Percentiles rank a stretch among this genome's conserved stretches.
Evolutionary conservation across 2,797 vertebrate species (phyloP).

Genomic region (Kryptolebias ocellatus): DNA sequence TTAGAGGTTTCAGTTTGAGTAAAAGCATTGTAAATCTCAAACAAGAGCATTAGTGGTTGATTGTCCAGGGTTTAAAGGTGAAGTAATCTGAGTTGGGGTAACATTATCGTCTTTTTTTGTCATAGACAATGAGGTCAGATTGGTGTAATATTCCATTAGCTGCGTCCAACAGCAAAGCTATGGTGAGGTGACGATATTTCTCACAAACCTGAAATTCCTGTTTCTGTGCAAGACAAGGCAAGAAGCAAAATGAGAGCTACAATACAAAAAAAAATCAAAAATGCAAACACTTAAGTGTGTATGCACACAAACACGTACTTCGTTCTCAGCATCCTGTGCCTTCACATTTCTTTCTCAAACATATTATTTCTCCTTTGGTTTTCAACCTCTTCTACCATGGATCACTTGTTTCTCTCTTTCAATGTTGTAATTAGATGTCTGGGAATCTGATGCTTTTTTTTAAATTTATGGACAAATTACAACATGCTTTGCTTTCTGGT

Average conservation of each 20-base stretch:
- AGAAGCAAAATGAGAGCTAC: not conserved
- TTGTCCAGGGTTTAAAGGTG: slow-evolving; percentile 58
- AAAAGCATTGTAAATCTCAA: slow-evolving; percentile 60
- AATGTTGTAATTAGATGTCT: slow-evolving; percentile 67
- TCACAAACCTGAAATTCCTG: slow-evolving; percentile 64
- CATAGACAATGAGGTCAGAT: slow-evolving; percentile 55
- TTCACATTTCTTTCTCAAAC: slow-evolving; percentile 37
- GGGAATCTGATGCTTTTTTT: slow-evolving; percentile 50
- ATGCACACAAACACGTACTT: slow-evolving; percentile 8
- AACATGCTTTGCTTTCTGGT: slow-evolving; percentile 54
- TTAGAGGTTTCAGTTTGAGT: slow-evolving; percentile 67
- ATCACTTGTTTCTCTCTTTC: slow-evolving; percentile 45
- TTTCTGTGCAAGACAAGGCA: slow-evolving; percentile 34
- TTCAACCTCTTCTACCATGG: slow-evolving; percentile 47
- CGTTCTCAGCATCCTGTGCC: slow-evolving; percentile 36
- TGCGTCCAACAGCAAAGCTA: slow-evolving; percentile 23
- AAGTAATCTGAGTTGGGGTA: slow-evolving; percentile 71
- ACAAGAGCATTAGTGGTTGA: slow-evolving; percentile 51
- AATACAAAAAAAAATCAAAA: not conserved
- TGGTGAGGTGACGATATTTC: slow-evolving; percentile 25
- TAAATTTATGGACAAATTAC: slow-evolving; percentile 61
- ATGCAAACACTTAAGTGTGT: slow-evolving; percentile 1
- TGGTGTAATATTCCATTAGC: slow-evolving; percentile 58
- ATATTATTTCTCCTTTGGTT: slow-evolving; percentile 49
- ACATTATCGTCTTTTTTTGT: slow-evolving; percentile 62